phyloP scores from a whole-genome alignment of 2,797 vertebrate genomes.

The Myiotriccus ornatus region DNA sequence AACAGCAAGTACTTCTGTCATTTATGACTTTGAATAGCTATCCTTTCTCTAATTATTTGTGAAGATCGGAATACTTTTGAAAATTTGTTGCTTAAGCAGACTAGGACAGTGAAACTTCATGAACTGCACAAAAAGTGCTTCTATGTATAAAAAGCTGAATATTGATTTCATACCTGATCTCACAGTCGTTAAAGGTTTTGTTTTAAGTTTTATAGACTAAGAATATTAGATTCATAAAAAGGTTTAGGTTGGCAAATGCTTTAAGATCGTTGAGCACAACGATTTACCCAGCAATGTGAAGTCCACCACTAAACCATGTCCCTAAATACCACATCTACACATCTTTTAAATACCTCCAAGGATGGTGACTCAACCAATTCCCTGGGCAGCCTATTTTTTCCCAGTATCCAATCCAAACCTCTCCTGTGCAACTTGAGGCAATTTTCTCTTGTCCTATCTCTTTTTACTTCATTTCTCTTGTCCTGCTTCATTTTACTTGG shows the following conservation, averaged over 20 bases:
- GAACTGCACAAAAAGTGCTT: not conserved
- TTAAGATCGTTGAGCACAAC: not conserved
- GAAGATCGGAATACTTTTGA: not conserved
- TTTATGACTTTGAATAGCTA: conserved; percentile 18
- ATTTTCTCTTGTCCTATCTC: not conserved
- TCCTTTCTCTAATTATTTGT: conserved; percentile 11
- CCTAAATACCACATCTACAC: not conserved
- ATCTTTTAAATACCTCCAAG: not conserved
- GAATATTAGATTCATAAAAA: not conserved
- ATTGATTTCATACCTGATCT: not conserved
- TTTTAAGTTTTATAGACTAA: not conserved
- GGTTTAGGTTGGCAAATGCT: not conserved
- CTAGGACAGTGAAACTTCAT: not conserved
- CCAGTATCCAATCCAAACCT: not conserved
- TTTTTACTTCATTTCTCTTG: not conserved
- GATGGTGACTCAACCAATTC: not conserved
- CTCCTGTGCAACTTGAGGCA: not conserved
- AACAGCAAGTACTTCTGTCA: not conserved
- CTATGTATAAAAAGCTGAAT: not conserved
- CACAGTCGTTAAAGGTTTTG: not conserved
- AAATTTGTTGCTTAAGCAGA: not conserved
- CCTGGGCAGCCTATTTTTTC: not conserved
- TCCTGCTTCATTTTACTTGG: not conserved
- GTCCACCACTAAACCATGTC: not conserved
- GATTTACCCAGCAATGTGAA: not conserved